Base-by-base conservation (phyloP, 2,888 invertebrate genomes). In the Nemotelus pantherinus region DNA sequence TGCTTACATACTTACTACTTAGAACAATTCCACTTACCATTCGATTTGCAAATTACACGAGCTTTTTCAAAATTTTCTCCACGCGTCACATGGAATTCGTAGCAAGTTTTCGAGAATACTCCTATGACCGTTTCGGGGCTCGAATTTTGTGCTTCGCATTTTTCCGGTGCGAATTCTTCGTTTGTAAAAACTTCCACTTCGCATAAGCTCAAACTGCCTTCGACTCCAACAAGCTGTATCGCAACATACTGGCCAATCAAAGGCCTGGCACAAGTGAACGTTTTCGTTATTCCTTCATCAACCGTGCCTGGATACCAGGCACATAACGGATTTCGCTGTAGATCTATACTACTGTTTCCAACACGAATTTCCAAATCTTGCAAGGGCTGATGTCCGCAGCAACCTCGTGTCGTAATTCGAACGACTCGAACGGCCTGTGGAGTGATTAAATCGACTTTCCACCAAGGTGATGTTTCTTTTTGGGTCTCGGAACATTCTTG, bases 291-390 rank as follows among this genome's bases (percentile, higher is more conserved):
- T n/a, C 96, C 96, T 88, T 96, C 95, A 84, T 95, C 95, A 92
- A 95, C 91, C 5, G 95, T 95, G 78, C 96, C 96, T 2, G 96
- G 96, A 86, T 95, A 95, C 96, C 96, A 97, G 45, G 96, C 95
- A 85, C 96, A 97, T 0, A 97, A 88, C 25, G 96, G 95, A 88
- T 96, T 97, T 79, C 95, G 90, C 85, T 96, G 95, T 71, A 96
- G 88, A 83, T 95, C 94, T 0, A 91, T 91, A 83, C 95, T 96
- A 86, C 95, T 95, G 86, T 96, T 96, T 41, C 96, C 96, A n/a
- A 95, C 95, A 76, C 95, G 89, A 80, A 95, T 95, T 88, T 96
- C 96, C 76, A 96, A 88, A 85, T 96, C 96, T 86, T 95, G 95
- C 10, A 96, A 88, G 2, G 95, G 95, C 83, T 95, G 95, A 84